Evolutionary conservation across 2,113 vertebrate genomes (phyloP).

Genomic region (Acanthisitta chloris): DNA sequence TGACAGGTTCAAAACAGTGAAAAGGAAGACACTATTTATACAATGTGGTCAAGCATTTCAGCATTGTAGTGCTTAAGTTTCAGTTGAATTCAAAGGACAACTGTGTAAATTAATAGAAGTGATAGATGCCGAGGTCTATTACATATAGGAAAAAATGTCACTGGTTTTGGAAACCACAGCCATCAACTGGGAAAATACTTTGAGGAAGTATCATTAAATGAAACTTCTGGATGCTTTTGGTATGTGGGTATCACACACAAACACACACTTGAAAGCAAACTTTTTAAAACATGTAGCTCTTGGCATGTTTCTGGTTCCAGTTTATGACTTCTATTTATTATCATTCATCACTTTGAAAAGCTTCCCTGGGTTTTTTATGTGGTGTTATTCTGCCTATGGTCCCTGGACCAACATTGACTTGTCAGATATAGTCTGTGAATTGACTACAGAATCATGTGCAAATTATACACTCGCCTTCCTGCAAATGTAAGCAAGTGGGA

Average conservation of each 20-base stretch:
- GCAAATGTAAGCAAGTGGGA: background rate
- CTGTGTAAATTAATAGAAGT: background rate
- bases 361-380: background rate
- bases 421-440: background rate
- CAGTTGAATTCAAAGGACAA: background rate
- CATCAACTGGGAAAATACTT: background rate
- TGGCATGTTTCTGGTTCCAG: background rate
- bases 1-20: background rate
- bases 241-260: background rate
- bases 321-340: background rate
- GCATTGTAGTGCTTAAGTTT: background rate
- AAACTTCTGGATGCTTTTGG: background rate
- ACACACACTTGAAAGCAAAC: too few relatives aligned
- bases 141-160: rapidly evolving
- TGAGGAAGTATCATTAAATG: background rate
- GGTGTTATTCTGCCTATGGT: background rate
- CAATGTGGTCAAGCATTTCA: background rate
- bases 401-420: background rate
- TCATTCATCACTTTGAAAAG: background rate
- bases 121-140: background rate
- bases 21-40: background rate
- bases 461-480: rapidly evolving
- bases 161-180: background rate
- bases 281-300: background rate
- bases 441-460: background rate